Conservation (phyloP, 2,888 invertebrate genomes). For the Pandemis cinnamomeana region DNA sequence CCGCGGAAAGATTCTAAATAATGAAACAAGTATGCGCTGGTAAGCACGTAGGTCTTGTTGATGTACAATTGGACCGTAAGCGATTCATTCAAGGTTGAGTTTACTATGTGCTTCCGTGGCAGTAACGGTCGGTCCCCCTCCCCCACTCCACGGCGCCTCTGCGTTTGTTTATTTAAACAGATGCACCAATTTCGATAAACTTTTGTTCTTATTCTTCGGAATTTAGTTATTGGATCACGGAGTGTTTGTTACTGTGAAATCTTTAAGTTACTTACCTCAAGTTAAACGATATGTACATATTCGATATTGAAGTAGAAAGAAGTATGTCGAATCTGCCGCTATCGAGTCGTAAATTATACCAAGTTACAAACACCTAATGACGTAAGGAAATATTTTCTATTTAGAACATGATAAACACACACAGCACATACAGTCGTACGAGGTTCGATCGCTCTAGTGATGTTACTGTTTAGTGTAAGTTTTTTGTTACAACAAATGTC, state of each 20-base stretch:
- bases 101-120: constrained; percentile 23
- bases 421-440: too few species aligned
- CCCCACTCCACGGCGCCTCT: constrained; percentile 27
- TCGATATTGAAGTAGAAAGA: neutral
- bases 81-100: neutral
- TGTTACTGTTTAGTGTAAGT: too few species aligned
- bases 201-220: constrained; percentile 35
- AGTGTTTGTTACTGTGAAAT: neutral
- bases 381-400: too few species aligned
- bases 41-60: constrained; percentile 27
- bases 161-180: constrained; percentile 41
- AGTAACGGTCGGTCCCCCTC: constrained; percentile 38
- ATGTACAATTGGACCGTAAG: constrained; percentile 5
- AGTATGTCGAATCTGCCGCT: neutral
- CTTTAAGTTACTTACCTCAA: neutral
- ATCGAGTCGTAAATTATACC: too few species aligned
- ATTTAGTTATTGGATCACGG: constrained; percentile 12
- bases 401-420: too few species aligned
- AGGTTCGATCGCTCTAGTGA: too few species aligned
- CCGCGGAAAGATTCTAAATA: constrained; percentile 39
- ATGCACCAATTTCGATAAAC: constrained; percentile 40
- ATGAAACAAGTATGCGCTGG: constrained; percentile 37
- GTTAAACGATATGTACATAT: neutral
- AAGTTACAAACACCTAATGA: too few species aligned
- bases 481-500: too few species aligned